Evolutionary conservation across 2,888 invertebrate species (phyloP).

Genomic region (Lepidonotus clava): DNA sequence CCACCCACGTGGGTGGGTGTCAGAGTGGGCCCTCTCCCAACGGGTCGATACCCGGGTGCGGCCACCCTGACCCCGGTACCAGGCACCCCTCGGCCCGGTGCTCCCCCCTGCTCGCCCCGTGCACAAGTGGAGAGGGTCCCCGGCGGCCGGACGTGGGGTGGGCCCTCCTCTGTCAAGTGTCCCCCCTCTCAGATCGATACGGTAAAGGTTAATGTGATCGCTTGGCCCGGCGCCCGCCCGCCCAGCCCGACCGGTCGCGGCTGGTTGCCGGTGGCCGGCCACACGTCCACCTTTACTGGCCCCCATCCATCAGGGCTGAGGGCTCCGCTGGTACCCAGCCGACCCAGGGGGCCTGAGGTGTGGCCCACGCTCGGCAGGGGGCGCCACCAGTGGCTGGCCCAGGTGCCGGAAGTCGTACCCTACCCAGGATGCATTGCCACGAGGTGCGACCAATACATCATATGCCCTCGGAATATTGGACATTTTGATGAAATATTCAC

Average conservation of each 20-base stretch:
- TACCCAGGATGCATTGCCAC: constrained; percentile 32
- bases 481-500: constrained; percentile 30
- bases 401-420: constrained; percentile 32
- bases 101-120: not conserved
- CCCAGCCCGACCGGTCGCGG: not conserved
- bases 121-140: not conserved
- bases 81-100: not conserved
- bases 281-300: constrained; percentile 6
- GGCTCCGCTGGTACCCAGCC: not conserved
- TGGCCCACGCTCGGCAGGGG: constrained; percentile 4
- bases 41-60: not conserved
- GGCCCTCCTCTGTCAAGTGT: constrained; percentile 38
- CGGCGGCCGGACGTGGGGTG: not conserved
- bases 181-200: constrained; percentile 5
- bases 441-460: constrained; percentile 11
- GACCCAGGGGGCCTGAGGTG: constrained; percentile 5
- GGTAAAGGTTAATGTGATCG: constrained; percentile 37
- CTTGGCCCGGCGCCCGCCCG: constrained; percentile 25
- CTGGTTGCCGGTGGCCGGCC: not conserved
- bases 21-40: too few relatives aligned
- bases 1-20: too few relatives aligned
- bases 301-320: not conserved
- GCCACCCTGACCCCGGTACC: not conserved
- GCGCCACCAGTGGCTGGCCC: not conserved
- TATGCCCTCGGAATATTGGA: not conserved